Conservation (phyloP, 2,113 vertebrate genomes). For the Dascyllus trimaculatus region DNA sequence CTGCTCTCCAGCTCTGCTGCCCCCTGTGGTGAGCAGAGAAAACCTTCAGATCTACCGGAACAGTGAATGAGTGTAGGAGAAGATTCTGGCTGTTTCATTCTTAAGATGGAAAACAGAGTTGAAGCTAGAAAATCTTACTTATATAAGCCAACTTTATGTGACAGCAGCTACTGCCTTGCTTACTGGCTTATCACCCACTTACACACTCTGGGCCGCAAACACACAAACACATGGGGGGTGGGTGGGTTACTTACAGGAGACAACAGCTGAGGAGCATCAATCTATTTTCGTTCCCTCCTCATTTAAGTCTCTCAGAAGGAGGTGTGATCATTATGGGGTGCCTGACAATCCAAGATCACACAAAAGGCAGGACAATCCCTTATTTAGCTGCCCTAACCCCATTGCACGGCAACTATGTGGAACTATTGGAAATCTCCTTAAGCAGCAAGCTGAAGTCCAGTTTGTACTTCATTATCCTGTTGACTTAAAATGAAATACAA, state of each 20-base stretch:
- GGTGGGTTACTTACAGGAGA: constrained; percentile 45
- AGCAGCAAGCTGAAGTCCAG: not conserved
- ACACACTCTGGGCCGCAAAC: not conserved
- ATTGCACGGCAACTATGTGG: constrained; percentile 3
- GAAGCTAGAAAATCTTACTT: not conserved
- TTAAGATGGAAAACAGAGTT: not conserved
- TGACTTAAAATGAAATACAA: not conserved
- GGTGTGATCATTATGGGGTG: constrained; percentile 35
- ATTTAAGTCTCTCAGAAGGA: constrained; percentile 58
- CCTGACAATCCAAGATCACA: constrained; percentile 36
- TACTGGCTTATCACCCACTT: not conserved
- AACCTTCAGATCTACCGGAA: not conserved
- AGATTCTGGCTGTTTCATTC: not conserved
- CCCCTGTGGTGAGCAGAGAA: not conserved
- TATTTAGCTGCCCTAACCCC: constrained; percentile 14
- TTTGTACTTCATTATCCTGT: not conserved
- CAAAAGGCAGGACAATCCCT: not conserved
- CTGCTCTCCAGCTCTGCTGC: constrained; percentile 32
- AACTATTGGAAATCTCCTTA: not conserved
- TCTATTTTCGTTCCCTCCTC: constrained; percentile 69
- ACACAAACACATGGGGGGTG: constrained; percentile 12
- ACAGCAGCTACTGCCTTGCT: not conserved
- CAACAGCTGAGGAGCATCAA: constrained; percentile 70
- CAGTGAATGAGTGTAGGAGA: no score
- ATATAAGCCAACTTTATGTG: not conserved